A percentile compares a stretch with the other conserved stretches of the same genome.
Conservation (phyloP, 2,888 invertebrate species). For the Acleris literana region DNA sequence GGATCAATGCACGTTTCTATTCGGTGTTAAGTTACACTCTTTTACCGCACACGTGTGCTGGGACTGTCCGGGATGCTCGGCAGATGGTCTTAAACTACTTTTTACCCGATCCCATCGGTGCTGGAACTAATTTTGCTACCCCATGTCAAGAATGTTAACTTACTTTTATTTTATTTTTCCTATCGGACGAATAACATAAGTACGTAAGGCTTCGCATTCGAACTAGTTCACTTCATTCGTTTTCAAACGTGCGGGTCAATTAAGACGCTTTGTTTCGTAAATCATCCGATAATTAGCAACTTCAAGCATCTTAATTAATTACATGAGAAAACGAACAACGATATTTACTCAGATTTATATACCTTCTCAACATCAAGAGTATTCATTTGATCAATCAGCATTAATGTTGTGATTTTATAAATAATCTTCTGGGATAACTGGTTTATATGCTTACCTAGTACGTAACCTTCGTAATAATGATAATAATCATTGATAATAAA, state of each 20-base stretch:
- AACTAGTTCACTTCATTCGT: not conserved
- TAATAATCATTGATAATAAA: too few species aligned
- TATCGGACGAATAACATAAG: not conserved
- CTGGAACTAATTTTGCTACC: conserved; percentile 16
- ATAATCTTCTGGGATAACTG: too few species aligned
- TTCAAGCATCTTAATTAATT: too few species aligned
- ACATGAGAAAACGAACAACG: too few species aligned
- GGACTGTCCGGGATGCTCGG: conserved; percentile 6
- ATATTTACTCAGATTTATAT: too few species aligned
- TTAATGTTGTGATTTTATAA: too few species aligned
- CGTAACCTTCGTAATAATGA: too few species aligned
- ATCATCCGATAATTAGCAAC: too few species aligned
- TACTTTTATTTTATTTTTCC: not conserved
- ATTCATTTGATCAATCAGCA: too few species aligned
- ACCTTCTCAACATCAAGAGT: too few species aligned
- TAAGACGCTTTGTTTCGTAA: too few species aligned
- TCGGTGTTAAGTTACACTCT: conserved; percentile 6
- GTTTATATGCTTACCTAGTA: too few species aligned
- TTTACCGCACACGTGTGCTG: conserved; percentile 16
- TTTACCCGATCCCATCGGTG: conserved; percentile 1
- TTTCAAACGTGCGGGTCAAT: not conserved
- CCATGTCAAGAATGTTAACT: conserved; percentile 12
- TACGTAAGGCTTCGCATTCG: not conserved
- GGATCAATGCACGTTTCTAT: not conserved
- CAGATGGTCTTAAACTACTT: conserved; percentile 19